Base-by-base conservation (phyloP, 1,140 invertebrate species). In the Meloidogyne hapla region DNA sequence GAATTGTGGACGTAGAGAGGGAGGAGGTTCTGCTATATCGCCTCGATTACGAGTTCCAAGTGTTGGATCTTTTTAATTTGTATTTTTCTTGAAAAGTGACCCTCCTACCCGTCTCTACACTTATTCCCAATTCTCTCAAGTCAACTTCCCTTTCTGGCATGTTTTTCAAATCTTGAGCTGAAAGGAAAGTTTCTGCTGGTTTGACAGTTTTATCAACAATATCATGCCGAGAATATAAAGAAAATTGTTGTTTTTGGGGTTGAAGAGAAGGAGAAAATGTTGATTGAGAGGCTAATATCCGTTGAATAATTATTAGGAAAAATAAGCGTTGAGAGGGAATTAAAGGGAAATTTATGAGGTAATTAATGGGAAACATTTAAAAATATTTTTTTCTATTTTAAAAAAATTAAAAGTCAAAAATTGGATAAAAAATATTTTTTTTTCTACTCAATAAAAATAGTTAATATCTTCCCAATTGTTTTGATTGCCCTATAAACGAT, bases 151-250 rank as follows among this genome's bases (percentile, higher is more conserved):
- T 74, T 1, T 79, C 65, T 3, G 80, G 80, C 18, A 71, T 62
- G 61, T 81, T 81, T 25, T 45, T 61, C 62, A 82, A 82, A 48
- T 82, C 80, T 18, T 67, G 69, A 25, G 65, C 23, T 21, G 70
- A 85, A 28, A 82, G 73, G 15, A 62, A 62, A 28, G 82, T 83
- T 65, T 82, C 81, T 38, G 38, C 62, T 25, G 73, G 15, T 9
- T 84, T 28, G 26, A 66, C 64, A 38, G 18, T 79, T 73, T 77
- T 82, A 48, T 82, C 82, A 0, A 82, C 79, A 61, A 82, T 69
- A 83, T 82, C 21, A 68, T 67, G 64, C 3, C 25, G 40, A 63
- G 40, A n/a, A 70, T 1, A 56, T 10, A 25, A 28, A 26, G 69
- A 23, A 70, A 33, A 42, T 42, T 64, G 26, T 63, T 63, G 23